Conservation (phyloP, 2,888 invertebrate species). For the Microplitis deprimator region DNA sequence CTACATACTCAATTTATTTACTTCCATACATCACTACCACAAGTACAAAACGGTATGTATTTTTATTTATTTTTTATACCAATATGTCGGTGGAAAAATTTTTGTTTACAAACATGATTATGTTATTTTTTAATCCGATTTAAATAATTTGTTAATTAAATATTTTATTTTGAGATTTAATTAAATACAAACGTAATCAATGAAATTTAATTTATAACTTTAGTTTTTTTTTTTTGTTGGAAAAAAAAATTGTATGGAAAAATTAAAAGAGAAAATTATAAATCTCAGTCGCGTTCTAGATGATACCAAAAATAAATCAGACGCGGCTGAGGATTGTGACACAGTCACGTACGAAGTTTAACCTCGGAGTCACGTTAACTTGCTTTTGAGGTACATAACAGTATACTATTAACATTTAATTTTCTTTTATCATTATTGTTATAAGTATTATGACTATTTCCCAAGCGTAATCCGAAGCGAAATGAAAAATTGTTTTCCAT, state of each 20-base stretch:
- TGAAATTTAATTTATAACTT: background rate
- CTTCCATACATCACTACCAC: background rate
- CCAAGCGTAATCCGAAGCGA: too few relatives aligned
- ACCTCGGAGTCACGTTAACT: slow-evolving; percentile 31
- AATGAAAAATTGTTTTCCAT: background rate
- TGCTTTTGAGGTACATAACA: background rate
- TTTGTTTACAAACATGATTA: too few relatives aligned
- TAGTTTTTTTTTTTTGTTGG: background rate
- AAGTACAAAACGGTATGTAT: slow-evolving; percentile 10
- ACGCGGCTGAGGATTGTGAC: background rate
- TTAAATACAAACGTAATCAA: background rate
- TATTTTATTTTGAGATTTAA: background rate
- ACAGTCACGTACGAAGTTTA: slow-evolving; percentile 33
- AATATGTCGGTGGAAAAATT: too few relatives aligned
- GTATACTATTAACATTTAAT: background rate
- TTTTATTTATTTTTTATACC: too few relatives aligned
- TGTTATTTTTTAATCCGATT: too few relatives aligned
- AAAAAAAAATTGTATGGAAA: background rate
- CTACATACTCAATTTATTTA: slow-evolving; percentile 7
- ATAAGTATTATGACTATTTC: too few relatives aligned
- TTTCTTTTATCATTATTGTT: background rate
- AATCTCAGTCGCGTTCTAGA: background rate
- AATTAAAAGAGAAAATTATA: background rate
- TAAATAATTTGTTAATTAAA: too few relatives aligned
- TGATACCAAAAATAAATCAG: background rate